These are phyloP conservation scores for Laticauda laticaudata DNA, from an alignment of 2,113 vertebrate species.

Conservation along the genomic window DNA sequence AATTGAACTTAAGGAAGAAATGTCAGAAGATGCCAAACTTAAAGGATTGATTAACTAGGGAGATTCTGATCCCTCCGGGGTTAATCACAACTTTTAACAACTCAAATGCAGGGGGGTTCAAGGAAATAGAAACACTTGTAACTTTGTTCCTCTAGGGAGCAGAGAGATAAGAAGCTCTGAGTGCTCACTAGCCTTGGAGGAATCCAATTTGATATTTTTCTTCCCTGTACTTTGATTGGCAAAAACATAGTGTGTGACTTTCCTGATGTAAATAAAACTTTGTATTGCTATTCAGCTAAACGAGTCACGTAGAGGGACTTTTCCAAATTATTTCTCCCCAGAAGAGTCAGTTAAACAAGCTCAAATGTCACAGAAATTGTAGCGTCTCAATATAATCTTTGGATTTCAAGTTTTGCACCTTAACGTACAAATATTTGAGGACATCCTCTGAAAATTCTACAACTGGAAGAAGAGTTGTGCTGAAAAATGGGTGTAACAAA, in stretches of 20 bases:
- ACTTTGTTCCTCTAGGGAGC: background rate
- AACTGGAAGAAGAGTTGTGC: background rate
- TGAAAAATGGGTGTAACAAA: background rate
- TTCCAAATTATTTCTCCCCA: background rate
- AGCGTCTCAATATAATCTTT: background rate
- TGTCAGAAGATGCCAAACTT: background rate
- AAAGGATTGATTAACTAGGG: background rate
- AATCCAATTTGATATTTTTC: background rate
- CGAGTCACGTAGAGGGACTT: background rate
- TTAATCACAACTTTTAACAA: background rate
- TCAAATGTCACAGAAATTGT: background rate
- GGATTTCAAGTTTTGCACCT: background rate
- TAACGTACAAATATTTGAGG: background rate
- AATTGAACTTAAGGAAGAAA: background rate
- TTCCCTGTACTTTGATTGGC: background rate
- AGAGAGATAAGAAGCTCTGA: background rate
- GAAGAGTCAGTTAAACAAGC: background rate
- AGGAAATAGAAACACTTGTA: background rate
- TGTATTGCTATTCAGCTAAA: background rate
- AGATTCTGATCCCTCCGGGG: background rate
- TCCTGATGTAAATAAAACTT: background rate
- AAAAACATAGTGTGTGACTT: background rate
- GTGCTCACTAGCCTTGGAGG: background rate
- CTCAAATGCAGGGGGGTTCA: rapidly evolving
- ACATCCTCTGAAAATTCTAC: background rate